Evolutionary conservation across 2,888 invertebrate genomes (phyloP), one percentile per base, ranked within the genome.

Genomic region (Drosophila diplacantha): DNA sequence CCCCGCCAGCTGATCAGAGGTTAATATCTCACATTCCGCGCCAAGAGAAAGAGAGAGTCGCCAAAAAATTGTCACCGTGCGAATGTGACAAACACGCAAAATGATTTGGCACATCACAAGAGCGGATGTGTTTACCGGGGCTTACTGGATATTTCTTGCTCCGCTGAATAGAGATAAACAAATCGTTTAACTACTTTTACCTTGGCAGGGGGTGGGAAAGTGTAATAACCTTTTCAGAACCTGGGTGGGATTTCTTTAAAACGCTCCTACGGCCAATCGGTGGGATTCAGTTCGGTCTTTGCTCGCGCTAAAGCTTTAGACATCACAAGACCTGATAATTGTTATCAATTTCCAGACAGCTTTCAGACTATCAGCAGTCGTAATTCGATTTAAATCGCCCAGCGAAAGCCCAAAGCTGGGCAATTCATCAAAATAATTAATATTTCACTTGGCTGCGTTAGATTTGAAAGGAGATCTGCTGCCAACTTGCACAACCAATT

Each of bases 281-380:
- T 20, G 12, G 29, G 26, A 51, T 62, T 62, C 57, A 29, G 60
- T 61, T 18, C 14, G 22, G 32, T 18, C n/a, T 50, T 50, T 29
- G 60, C 61, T 41, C 29, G 61, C 34, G 8, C 18, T 39, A 66
- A 54, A 64, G 57, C 68, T 72, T 44, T 60, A 31, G n/a, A 32
- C 57, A 75, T 72, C 79, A 81, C 81, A 76, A 81, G 79, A 79
- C 69, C 39, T 43, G 63, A 54, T 65, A 49, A 65, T 65, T 51
- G 49, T 71, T 81, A 78, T 79, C 82, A 72, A 61, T 72, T 54
- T 69, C 60, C 60, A 78, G 80, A 76, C 80, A 64, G 72, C 52
- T 72, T 74, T 64, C 44, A 55, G 68, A 26, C 58, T 66, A 50
- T 65, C 66, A 65, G 49, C 53, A 32, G 29, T 26, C 24, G 22